Conservation (phyloP, 2,113 vertebrate genomes). For the Aepyceros melampus region DNA sequence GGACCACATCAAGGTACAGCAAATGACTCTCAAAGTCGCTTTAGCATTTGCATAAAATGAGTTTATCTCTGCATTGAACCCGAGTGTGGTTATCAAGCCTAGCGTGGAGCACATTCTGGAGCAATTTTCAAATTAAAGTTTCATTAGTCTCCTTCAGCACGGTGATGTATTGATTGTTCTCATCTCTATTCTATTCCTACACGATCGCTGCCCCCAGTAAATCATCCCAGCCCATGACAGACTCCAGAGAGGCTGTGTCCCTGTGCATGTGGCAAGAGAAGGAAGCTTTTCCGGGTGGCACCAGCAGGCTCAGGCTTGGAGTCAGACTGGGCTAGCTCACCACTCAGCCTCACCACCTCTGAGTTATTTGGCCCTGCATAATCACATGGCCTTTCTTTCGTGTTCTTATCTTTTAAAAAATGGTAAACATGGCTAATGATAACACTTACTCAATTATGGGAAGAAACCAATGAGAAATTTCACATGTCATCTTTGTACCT, state of each 20-base stretch:
- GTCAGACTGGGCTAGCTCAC: neutral
- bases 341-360: neutral
- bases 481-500: neutral
- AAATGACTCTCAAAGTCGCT: conserved; percentile 16
- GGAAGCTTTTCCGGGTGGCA: neutral
- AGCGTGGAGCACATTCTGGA: neutral
- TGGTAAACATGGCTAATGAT: neutral
- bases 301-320: neutral
- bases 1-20: conserved; percentile 40
- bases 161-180: neutral
- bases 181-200: neutral
- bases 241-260: neutral
- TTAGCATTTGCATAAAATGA: conserved; percentile 45
- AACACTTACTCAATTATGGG: neutral
- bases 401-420: neutral
- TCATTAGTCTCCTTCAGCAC: neutral
- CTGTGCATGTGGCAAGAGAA: neutral
- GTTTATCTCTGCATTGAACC: conserved; percentile 9
- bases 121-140: conserved; percentile 51
- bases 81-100: neutral
- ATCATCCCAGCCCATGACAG: neutral
- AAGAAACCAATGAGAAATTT: neutral
- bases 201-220: neutral
- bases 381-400: neutral
- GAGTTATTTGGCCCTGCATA: neutral